Evolutionary conservation across 53 echinoderm and acorn worm species (phyloP), one percentile per base, ranked within the genome.

Genomic region (Echinometra lucunter): DNA sequence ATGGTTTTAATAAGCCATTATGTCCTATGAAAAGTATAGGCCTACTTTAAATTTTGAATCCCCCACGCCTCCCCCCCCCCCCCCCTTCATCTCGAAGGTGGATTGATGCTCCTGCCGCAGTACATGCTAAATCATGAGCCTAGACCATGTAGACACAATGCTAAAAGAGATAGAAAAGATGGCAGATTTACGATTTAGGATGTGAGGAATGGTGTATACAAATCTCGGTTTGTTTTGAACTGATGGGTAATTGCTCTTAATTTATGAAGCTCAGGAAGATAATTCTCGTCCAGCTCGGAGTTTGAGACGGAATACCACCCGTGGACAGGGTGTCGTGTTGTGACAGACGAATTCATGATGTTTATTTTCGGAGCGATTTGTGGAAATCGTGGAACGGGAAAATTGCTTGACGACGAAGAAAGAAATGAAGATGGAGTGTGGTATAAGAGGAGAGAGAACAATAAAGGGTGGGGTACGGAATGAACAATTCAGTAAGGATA

Each of bases 291-390:
- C 3, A 38, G 6, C 37, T 3, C 37, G 38, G 38, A 60, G 37
- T 21, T 49, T 60, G 58, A 60, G 89, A 60, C 60, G 21, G 23
- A 53, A 58, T 89, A 40, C 60, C 89, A 58, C 89, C 58, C 58
- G 45, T 45, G 40, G 58, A 58, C 21, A 32, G 25, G 1, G 18
- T 60, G 60, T 89, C 1, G 9, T 89, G 89, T 89, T 57, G 89
- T 60, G 89, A 58, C 58, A 60, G 32, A 37, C 5, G 37, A 40
- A 60, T 89, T 38, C 89, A 38, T 60, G 37, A 37, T 89, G 89
- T 89, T 89, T 89, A 89, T 89, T 89, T 57, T 88, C 30, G 12
- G 85, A 85, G 85, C 45, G 85, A 85, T 85, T 45, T 85, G 85
- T 53, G 85, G 85, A 85, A 45, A 85, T 44, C 44, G 44, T 42